A percentile compares a stretch with the other conserved stretches of the same genome.
Conservation (phyloP, 35 echinoderm and acorn worm genomes). For the Apostichopus parvimensis region DNA sequence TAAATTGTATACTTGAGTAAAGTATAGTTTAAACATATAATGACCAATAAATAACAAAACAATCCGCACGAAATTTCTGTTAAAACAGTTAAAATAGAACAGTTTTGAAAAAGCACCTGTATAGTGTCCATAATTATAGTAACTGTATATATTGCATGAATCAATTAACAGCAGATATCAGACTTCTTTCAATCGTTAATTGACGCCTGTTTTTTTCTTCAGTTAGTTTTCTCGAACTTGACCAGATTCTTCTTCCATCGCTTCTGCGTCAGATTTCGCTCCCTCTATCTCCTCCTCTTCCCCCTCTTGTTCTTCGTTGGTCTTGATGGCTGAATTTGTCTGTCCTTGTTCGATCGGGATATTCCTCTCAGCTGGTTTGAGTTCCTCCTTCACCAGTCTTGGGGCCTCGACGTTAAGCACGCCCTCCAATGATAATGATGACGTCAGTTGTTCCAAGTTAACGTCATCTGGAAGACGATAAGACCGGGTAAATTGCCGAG, state of each 20-base stretch:
- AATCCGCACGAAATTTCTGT: too few relatives aligned
- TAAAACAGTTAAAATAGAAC: too few relatives aligned
- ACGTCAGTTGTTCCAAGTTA: conserved; percentile 1
- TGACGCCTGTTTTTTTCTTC: too few relatives aligned
- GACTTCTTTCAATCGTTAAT: too few relatives aligned
- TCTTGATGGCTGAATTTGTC: neutral
- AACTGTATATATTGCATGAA: too few relatives aligned
- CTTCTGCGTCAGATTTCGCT: neutral
- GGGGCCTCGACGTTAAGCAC: conserved; percentile 24
- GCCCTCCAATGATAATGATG: neutral
- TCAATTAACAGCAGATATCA: too few relatives aligned
- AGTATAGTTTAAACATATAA: too few relatives aligned
- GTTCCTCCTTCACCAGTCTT: neutral
- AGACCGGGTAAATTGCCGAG: neutral
- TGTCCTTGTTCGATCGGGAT: neutral
- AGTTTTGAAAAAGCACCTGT: too few relatives aligned
- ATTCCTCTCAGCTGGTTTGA: conserved; percentile 6
- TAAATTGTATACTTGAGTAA: too few relatives aligned
- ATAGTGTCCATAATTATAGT: too few relatives aligned
- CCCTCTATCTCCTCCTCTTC: neutral
- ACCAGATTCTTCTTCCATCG: neutral
- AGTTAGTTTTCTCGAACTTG: too few relatives aligned
- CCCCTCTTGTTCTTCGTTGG: neutral
- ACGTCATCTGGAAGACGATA: conserved; percentile 8
- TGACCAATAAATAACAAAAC: too few relatives aligned